These are phyloP conservation scores for Drosophila tripunctata DNA, from an alignment of 2,888 invertebrate species.

Conservation along the genomic window DNA sequence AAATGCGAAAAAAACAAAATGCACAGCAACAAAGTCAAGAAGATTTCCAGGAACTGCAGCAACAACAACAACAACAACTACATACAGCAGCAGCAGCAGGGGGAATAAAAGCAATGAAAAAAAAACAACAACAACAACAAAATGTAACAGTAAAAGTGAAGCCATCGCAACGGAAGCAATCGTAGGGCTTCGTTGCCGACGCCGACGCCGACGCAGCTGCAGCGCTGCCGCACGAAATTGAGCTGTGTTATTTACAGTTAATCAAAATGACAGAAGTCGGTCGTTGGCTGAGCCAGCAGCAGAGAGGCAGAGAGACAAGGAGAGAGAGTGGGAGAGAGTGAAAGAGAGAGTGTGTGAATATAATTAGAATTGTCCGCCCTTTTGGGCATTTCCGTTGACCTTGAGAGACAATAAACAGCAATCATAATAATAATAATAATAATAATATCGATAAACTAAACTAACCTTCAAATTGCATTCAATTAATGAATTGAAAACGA, in stretches of 20 bases:
- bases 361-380: conserved; percentile 51
- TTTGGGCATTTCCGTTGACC: conserved; percentile 78
- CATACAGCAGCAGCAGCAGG: no score
- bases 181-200: conserved; percentile 44
- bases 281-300: conserved; percentile 16
- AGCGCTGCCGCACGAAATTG: conserved; percentile 49
- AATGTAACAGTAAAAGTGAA: conserved; percentile 59
- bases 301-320: not conserved
- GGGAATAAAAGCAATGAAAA: conserved; percentile 3
- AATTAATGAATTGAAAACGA: not conserved
- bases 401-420: conserved; percentile 80
- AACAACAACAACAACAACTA: conserved; percentile 3
- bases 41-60: conserved; percentile 43
- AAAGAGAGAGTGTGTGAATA: not conserved
- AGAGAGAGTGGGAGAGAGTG: not conserved
- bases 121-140: conserved; percentile 15
- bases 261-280: conserved; percentile 68
- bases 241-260: conserved; percentile 67
- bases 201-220: not conserved
- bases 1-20: conserved; percentile 42
- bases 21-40: conserved; percentile 15
- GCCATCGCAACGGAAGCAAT: conserved; percentile 49
- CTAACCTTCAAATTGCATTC: not conserved
- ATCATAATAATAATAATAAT: no score
- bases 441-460: conserved; percentile 68